Evolutionary conservation across 2,797 vertebrate species (phyloP).

Genomic region (Triplophysa yarkandensis): DNA sequence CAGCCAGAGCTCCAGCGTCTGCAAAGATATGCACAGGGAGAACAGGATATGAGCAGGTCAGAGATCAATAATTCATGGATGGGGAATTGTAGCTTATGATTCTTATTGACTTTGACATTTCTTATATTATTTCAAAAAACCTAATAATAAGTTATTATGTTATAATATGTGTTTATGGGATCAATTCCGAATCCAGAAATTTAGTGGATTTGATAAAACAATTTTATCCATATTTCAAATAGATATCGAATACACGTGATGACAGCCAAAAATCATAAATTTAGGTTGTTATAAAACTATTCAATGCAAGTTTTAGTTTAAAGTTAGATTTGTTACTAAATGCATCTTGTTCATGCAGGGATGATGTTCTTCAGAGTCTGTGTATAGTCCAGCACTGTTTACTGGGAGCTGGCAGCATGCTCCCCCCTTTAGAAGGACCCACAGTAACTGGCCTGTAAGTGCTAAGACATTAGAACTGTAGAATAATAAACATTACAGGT

Average conservation of each 20-base stretch:
- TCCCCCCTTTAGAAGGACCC: constrained; percentile 88
- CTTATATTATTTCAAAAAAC: too few species aligned
- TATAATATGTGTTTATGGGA: too few species aligned
- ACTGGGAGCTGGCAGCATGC: constrained; percentile 90
- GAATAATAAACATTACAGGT: neutral
- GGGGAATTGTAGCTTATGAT: neutral
- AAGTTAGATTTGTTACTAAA: neutral
- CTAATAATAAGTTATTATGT: too few species aligned
- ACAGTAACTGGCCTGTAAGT: constrained; percentile 89
- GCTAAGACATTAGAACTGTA: too few species aligned
- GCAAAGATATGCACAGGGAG: constrained; percentile 79
- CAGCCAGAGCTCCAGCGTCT: constrained; percentile 88
- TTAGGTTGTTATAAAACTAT: neutral
- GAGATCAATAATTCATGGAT: constrained; percentile 4
- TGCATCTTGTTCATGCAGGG: constrained; percentile 70
- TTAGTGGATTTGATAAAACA: too few species aligned
- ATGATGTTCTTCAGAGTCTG: constrained; percentile 93
- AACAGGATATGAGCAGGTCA: constrained; percentile 90
- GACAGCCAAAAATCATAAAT: too few species aligned
- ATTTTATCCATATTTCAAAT: too few species aligned
- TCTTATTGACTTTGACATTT: neutral
- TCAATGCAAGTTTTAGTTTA: neutral
- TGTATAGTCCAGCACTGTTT: constrained; percentile 93
- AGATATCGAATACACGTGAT: too few species aligned
- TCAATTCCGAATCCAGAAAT: too few species aligned